phyloP scores from a whole-genome alignment of 1,140 invertebrate species.

The Contarinia nasturtii region DNA sequence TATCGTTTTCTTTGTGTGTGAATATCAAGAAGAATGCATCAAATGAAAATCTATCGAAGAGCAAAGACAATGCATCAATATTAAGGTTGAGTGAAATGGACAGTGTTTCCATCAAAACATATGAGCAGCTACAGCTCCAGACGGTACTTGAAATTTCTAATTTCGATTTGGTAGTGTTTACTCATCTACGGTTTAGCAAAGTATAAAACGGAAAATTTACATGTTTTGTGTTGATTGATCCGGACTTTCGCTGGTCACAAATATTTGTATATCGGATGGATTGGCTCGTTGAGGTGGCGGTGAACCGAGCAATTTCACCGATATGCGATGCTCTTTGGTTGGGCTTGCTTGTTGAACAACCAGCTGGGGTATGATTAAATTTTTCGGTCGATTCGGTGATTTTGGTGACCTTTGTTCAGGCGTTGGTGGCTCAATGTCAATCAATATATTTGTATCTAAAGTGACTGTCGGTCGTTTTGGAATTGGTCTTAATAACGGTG shows the following conservation, averaged over 20 bases:
- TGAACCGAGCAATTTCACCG: conserved; percentile 28
- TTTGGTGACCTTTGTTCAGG: conserved; percentile 18
- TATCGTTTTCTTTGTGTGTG: too few relatives aligned
- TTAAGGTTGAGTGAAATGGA: background rate
- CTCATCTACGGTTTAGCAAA: too few relatives aligned
- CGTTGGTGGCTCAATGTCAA: conserved; percentile 20
- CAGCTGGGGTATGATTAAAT: conserved; percentile 36
- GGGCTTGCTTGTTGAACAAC: conserved; percentile 40
- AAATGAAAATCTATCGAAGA: too few relatives aligned
- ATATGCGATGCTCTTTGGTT: conserved; percentile 22
- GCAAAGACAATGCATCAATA: background rate
- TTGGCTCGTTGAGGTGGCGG: conserved; percentile 37
- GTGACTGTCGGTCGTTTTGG: too few relatives aligned
- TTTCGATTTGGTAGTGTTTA: background rate
- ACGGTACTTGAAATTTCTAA: background rate
- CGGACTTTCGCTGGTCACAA: conserved; percentile 20
- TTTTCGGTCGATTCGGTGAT: conserved; percentile 7
- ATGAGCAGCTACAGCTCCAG: background rate
- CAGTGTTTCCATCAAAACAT: background rate
- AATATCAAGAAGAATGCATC: too few relatives aligned
- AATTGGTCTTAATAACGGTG: too few relatives aligned
- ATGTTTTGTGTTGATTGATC: conserved; percentile 15
- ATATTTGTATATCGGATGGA: background rate
- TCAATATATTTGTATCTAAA: conserved; percentile 4
- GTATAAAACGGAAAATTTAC: conserved; percentile 5